phyloP scores from a whole-genome alignment of 2,797 vertebrate genomes.

The Morus bassanus region DNA sequence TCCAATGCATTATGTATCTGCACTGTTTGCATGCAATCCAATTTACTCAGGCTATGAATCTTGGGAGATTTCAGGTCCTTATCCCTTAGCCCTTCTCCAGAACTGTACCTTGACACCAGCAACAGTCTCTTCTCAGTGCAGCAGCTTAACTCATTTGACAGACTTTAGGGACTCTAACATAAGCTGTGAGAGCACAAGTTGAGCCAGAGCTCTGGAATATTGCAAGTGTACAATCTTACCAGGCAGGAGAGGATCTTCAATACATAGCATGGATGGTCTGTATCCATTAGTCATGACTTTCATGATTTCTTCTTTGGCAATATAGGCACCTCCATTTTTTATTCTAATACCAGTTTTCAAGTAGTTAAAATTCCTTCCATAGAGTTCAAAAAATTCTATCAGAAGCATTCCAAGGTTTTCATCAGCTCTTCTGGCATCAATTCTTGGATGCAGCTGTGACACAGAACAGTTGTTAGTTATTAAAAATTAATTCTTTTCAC shows the following conservation, averaged over 20 bases:
- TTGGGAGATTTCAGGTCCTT: not conserved
- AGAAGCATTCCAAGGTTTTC: slow-evolving; percentile 95
- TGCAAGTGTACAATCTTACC: slow-evolving; percentile 74
- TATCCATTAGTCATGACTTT: slow-evolving; percentile 93
- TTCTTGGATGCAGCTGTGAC: slow-evolving; percentile 91
- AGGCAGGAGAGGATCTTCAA: slow-evolving; percentile 94
- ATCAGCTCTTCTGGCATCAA: slow-evolving; percentile 89
- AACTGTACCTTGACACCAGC: not conserved
- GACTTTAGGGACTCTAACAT: not conserved
- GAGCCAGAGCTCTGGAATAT: not conserved
- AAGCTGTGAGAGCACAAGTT: not conserved
- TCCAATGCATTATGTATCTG: not conserved
- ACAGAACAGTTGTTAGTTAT: not conserved
- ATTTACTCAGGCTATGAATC: not conserved
- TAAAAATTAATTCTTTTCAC: not conserved
- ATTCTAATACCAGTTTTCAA: slow-evolving; percentile 97
- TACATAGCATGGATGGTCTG: slow-evolving; percentile 95
- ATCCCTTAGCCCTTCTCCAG: not conserved
- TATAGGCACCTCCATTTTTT: slow-evolving; percentile 93
- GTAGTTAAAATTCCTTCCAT: slow-evolving; percentile 99
- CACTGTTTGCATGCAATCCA: not conserved
- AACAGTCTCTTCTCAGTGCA: not conserved
- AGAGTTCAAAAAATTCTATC: slow-evolving; percentile 98
- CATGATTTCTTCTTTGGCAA: slow-evolving; percentile 98
- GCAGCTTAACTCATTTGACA: not conserved